Evolutionary conservation across 2,888 invertebrate genomes (phyloP), one percentile per base, ranked within the genome.

Genomic region (Dinocampus coccinellae): DNA sequence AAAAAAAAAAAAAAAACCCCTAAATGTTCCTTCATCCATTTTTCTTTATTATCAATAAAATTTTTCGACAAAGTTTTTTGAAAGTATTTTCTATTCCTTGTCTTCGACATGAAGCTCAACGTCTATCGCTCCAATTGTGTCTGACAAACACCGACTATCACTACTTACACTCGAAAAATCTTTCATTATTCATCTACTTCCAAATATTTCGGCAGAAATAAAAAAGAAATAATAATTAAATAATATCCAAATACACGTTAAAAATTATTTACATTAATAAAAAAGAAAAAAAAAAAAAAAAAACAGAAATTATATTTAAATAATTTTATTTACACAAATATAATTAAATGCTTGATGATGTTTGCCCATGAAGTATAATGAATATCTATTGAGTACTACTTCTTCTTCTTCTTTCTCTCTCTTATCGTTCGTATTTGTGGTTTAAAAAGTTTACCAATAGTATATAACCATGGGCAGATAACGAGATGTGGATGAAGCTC

Each of bases 401-500:
- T 16, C 0, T 7, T 47, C 47, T 4, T 6, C 4, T 1, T 47
- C 9, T 20, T 6, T 1, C 16, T 16, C 47, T 47, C 47, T 16
- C n/a, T n/a, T n/a, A n/a, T n/a, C n/a, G n/a, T n/a, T n/a, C 20
- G 47, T 47, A 16, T 47, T 16, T 3, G 72, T 73, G 70, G 73
- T 70, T 76, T 78, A 74, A 79, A 74, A 75, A 79, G 78, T 80
- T 77, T 77, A 75, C 74, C 78, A 77, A 79, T 78, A 78, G 78
- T 78, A 55, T n/a, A n/a, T 55, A 71, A 74, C 72, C 52, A 57
- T 74, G 77, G 77, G 78, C 78, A 75, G 79, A 78, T 78, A 83
- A 80, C 76, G 79, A 81, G 80, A 81, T 79, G 79, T 81, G 80
- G 80, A 80, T 79, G 79, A 81, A 80, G 77, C 78, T 79, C 71